Evolutionary conservation across 1,140 invertebrate genomes (phyloP).

Genomic region (Choristoneura fumiferana): DNA sequence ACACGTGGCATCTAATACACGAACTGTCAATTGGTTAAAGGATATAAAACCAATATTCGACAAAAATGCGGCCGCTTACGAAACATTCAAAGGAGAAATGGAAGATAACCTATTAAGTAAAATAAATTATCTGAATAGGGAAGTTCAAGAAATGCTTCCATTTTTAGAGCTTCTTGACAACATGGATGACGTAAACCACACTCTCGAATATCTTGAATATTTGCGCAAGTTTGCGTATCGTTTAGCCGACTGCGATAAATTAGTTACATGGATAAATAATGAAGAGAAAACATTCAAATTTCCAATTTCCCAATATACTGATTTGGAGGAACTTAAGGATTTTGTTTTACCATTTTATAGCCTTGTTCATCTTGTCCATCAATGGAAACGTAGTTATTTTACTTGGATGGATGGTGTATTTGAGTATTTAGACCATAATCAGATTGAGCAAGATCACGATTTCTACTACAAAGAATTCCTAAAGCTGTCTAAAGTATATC

Average conservation of each 20-base stretch:
- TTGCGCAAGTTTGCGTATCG: slow-evolving; percentile 86
- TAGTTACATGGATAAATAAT: slow-evolving; percentile 91
- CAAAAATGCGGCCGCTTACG: slow-evolving; percentile 85
- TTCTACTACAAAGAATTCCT: slow-evolving; percentile 86
- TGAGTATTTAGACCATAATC: slow-evolving; percentile 86
- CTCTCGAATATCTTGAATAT: slow-evolving; percentile 83
- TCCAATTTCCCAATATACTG: slow-evolving; percentile 84
- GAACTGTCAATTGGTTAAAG: slow-evolving; percentile 85
- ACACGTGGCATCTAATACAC: slow-evolving; percentile 83
- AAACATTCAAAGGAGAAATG: slow-evolving; percentile 88
- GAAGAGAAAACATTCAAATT: slow-evolving; percentile 93
- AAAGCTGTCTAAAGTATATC: slow-evolving; percentile 90
- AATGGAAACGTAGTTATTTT: slow-evolving; percentile 89
- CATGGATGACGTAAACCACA: slow-evolving; percentile 84
- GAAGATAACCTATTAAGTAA: slow-evolving; percentile 86
- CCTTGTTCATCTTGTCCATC: slow-evolving; percentile 80
- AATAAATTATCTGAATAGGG: slow-evolving; percentile 83
- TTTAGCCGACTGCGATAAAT: slow-evolving; percentile 85
- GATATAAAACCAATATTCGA: slow-evolving; percentile 86
- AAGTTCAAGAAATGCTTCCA: slow-evolving; percentile 85
- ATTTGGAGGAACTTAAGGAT: slow-evolving; percentile 86
- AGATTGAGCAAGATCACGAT: slow-evolving; percentile 86
- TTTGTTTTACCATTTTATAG: slow-evolving; percentile 84
- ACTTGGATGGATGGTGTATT: slow-evolving; percentile 96
- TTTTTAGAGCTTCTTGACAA: slow-evolving; percentile 83